phyloP scores from a whole-genome alignment of 2,113 vertebrate genomes.

The Acanthisitta chloris region DNA sequence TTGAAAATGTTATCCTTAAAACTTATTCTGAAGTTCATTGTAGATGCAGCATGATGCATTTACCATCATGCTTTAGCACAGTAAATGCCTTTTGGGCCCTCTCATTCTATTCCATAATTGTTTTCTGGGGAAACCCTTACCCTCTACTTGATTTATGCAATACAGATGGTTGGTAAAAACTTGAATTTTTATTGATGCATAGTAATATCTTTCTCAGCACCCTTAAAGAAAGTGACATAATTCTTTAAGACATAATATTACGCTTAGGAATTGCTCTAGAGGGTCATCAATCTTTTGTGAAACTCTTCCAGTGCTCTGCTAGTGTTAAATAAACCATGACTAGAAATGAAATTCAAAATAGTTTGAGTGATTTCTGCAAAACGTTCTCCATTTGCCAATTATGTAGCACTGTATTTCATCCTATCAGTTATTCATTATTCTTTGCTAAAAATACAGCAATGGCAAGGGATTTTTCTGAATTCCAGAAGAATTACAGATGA shows the following conservation, averaged over 20 bases:
- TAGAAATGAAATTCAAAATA: constrained; percentile 78
- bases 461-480: constrained; percentile 61
- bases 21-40: constrained; percentile 42
- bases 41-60: constrained; percentile 31
- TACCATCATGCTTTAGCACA: constrained; percentile 22
- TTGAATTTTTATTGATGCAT: constrained; percentile 71
- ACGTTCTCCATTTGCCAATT: constrained; percentile 76
- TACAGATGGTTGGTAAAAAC: constrained; percentile 71
- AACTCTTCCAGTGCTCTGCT: constrained; percentile 58
- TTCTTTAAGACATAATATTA: constrained; percentile 79
- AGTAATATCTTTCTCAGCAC: constrained; percentile 68
- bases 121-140: constrained; percentile 56
- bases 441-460: constrained; percentile 69
- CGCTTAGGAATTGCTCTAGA: constrained; percentile 73
- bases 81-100: constrained; percentile 42
- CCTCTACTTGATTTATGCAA: constrained; percentile 69
- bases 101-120: constrained; percentile 49
- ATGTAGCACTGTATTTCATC: constrained; percentile 69
- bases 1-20: constrained; percentile 1
- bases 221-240: constrained; percentile 76
- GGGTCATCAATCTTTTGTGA: constrained; percentile 74
- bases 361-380: constrained; percentile 77
- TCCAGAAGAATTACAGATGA: constrained; percentile 60
- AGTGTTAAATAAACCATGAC: constrained; percentile 80
- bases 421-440: constrained; percentile 74